phyloP scores from a whole-genome alignment of 2,113 vertebrate genomes.

The Geococcyx californianus region DNA sequence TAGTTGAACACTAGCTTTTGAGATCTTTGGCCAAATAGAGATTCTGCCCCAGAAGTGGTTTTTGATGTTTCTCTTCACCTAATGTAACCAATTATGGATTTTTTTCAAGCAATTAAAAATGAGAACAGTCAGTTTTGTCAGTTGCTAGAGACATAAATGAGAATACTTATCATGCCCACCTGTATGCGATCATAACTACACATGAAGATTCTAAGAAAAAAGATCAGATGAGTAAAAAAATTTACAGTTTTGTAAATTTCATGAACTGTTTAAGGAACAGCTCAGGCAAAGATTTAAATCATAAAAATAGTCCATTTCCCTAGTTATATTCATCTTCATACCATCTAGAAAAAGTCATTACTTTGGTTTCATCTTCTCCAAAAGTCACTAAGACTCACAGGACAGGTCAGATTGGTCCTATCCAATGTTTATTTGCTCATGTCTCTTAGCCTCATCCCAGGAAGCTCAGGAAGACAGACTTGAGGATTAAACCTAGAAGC shows the following conservation, averaged over 20 bases:
- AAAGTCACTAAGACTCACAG: not conserved
- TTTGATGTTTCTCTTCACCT: not conserved
- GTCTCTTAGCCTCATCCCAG: not conserved
- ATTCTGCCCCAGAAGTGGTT: not conserved
- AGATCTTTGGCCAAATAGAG: not conserved
- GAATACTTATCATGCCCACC: not conserved
- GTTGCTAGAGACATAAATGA: not conserved
- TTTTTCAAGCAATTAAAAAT: not conserved
- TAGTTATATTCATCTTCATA: not conserved
- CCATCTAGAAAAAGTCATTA: not conserved
- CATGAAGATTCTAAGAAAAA: not conserved
- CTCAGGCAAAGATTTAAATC: not conserved
- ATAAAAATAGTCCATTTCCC: not conserved
- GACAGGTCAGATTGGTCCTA: not conserved
- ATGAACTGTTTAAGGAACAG: not conserved
- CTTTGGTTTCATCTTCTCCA: not conserved
- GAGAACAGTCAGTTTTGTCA: not conserved
- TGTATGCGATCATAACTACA: not conserved
- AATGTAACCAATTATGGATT: not conserved
- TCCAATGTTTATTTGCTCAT: not conserved
- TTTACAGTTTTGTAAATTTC: not conserved
- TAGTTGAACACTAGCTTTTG: not conserved
- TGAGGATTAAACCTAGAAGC: not conserved
- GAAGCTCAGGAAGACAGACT: not conserved
- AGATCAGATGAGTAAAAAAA: not conserved